Conservation (phyloP, 2,797 vertebrate genomes). For the Coranthus polyacanthus region DNA sequence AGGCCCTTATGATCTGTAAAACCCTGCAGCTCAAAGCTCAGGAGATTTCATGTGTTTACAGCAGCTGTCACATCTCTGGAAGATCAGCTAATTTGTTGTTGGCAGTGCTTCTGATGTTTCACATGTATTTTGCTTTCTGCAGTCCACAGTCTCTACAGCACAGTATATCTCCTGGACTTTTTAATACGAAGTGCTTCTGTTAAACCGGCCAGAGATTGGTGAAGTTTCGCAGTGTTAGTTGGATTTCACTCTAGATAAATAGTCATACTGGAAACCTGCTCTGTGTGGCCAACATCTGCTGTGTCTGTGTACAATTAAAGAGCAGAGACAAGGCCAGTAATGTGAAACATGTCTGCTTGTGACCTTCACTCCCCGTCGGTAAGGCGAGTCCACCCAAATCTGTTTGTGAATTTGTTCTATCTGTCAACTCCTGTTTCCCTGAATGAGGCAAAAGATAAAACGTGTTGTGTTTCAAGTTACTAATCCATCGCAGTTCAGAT, state of each 20-base stretch:
- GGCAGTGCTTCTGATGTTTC: conserved; percentile 15
- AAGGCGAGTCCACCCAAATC: conserved; percentile 22
- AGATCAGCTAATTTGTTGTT: conserved; percentile 7
- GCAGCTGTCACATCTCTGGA: conserved; percentile 7
- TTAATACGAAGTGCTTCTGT: neutral
- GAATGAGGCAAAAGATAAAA: conserved; percentile 54
- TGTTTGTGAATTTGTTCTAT: conserved; percentile 29
- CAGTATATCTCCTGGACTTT: neutral
- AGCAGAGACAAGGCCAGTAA: neutral
- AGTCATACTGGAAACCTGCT: conserved; percentile 1
- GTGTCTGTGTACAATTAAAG: neutral
- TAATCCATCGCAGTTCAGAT: conserved; percentile 37
- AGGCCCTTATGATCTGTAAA: neutral
- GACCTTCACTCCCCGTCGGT: conserved; percentile 42
- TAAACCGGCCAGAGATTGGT: neutral
- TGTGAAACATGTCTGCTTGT: conserved; percentile 12
- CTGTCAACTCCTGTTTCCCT: conserved; percentile 48
- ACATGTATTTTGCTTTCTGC: neutral
- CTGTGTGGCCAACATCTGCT: neutral
- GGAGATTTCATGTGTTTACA: neutral
- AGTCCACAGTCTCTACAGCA: no score
- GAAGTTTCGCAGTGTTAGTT: neutral
- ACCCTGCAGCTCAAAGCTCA: conserved; percentile 3
- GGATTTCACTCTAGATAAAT: no score
- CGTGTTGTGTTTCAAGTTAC: conserved; percentile 54